Conservation (phyloP, 2,888 invertebrate species). For the Aleiodes leptofemur region DNA sequence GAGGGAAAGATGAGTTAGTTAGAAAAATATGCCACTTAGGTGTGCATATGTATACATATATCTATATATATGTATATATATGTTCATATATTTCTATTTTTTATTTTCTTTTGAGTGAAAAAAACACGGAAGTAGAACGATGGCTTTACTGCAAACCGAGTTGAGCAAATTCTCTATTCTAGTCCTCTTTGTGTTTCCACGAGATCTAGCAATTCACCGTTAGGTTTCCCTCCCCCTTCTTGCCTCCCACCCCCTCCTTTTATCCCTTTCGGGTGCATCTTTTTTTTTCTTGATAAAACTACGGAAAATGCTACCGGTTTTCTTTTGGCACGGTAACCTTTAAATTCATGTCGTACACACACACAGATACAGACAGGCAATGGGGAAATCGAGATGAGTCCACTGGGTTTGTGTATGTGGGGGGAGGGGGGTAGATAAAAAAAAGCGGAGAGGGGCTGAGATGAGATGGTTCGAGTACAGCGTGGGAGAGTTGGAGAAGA, state of each 20-base stretch:
- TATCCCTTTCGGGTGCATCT: not conserved
- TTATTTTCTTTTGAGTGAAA: not conserved
- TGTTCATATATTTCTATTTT: not conserved
- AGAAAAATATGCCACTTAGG: no score
- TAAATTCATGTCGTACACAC: conserved; percentile 67
- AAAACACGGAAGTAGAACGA: conserved; percentile 38
- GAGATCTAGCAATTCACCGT: conserved; percentile 12
- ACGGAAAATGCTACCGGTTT: not conserved
- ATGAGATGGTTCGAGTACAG: conserved; percentile 22
- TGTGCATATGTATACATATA: no score
- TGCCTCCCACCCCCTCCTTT: no score
- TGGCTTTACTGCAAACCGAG: not conserved
- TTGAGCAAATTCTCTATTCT: conserved; percentile 34
- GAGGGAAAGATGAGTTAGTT: no score
- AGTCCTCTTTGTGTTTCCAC: conserved; percentile 30
- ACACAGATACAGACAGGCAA: no score
- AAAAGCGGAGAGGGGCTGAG: conserved; percentile 60
- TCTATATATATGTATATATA: no score
- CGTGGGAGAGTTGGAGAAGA: conserved; percentile 39
- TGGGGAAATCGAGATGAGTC: conserved; percentile 64
- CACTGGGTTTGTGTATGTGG: not conserved
- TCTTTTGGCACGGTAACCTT: conserved; percentile 60
- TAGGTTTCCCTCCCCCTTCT: not conserved
- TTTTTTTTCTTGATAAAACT: not conserved
- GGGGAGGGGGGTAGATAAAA: conserved; percentile 63